These are phyloP conservation scores for Psilopsiagon aymara DNA, from an alignment of 2,113 vertebrate species.

Conservation along the genomic window DNA sequence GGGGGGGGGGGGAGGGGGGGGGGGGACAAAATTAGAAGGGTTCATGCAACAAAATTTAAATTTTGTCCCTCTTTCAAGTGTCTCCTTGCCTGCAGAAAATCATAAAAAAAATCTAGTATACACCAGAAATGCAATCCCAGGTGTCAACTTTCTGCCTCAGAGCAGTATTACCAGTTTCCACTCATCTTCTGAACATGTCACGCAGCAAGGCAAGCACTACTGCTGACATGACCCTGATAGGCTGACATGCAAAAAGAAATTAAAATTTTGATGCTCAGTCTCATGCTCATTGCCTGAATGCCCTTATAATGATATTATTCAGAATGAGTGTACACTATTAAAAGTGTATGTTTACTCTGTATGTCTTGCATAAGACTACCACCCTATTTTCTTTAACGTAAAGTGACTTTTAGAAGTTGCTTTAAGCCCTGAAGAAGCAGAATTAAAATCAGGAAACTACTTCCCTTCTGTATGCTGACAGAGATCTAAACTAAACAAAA, in stretches of 20 bases:
- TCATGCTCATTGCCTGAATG: background rate
- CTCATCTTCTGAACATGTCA: background rate
- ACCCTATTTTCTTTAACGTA: background rate
- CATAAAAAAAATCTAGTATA: background rate
- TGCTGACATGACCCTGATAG: slow-evolving; percentile 18
- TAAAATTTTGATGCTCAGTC: background rate
- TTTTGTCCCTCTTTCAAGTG: background rate
- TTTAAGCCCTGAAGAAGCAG: background rate
- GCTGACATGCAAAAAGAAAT: slow-evolving; percentile 6
- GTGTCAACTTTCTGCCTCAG: slow-evolving; percentile 17
- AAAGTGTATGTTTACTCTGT: background rate
- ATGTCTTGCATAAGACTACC: background rate
- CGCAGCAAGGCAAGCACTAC: background rate
- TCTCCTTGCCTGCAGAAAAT: background rate
- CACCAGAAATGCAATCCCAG: background rate
- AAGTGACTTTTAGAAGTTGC: background rate
- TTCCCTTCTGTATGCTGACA: background rate
- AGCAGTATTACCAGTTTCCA: background rate
- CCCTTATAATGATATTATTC: background rate
- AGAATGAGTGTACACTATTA: background rate
- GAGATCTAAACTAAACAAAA: background rate
- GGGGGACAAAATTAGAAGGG: background rate
- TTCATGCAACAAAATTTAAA: background rate
- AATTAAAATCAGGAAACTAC: background rate
- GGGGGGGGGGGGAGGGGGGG: too few species aligned